Evolutionary conservation across 1,140 invertebrate genomes (phyloP).

Genomic region (Drosophila cardini): DNA sequence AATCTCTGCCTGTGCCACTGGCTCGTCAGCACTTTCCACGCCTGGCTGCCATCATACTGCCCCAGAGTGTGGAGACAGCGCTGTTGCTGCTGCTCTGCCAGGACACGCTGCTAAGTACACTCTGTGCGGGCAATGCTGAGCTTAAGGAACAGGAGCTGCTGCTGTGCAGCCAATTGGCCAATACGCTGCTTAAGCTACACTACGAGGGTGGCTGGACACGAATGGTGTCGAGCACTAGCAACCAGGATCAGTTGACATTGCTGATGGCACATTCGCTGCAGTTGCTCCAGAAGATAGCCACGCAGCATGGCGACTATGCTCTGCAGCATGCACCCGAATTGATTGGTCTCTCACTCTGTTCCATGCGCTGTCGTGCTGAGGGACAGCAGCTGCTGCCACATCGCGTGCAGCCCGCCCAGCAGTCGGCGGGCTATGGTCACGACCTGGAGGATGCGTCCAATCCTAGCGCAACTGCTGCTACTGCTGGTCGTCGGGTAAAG

Average conservation of each 20-base stretch:
- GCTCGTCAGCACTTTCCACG: conserved; percentile 12
- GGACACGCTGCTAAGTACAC: conserved; percentile 37
- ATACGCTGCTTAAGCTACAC: conserved; percentile 40
- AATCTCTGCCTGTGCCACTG: conserved; percentile 16
- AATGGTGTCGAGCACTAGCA: not conserved
- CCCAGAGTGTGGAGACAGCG: conserved; percentile 28
- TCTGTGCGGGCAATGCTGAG: not conserved
- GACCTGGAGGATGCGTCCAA: conserved; percentile 66
- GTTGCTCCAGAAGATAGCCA: conserved; percentile 55
- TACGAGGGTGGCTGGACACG: conserved; percentile 56
- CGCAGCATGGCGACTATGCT: conserved; percentile 28
- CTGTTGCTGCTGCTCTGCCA: conserved; percentile 57
- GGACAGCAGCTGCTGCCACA: conserved; percentile 82
- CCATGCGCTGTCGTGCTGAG: conserved; percentile 85
- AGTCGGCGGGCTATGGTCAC: conserved; percentile 80
- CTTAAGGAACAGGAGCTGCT: conserved; percentile 5
- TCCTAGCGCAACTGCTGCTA: conserved; percentile 50
- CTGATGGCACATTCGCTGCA: conserved; percentile 54
- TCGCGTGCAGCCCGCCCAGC: conserved; percentile 86
- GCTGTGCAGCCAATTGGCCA: conserved; percentile 21
- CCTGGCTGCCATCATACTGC: conserved; percentile 19
- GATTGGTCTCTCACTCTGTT: conserved; percentile 86
- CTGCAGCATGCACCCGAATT: conserved; percentile 84
- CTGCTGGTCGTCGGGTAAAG: conserved; percentile 81
- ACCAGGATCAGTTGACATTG: conserved; percentile 27